These are phyloP conservation scores for Ferrisia virgata DNA, from an alignment of 2,888 invertebrate genomes.

Conservation along the genomic window DNA sequence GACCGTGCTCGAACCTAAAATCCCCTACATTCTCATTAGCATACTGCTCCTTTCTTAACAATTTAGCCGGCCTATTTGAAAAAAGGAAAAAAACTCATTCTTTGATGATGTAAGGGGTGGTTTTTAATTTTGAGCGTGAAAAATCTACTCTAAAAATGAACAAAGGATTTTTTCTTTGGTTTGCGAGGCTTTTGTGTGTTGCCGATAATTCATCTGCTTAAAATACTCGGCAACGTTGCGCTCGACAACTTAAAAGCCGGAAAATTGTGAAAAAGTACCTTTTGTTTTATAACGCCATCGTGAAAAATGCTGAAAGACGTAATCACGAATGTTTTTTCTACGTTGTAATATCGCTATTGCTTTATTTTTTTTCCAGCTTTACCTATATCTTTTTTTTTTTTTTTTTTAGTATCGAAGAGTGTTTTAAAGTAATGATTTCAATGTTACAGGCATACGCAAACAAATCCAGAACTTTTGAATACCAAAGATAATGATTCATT, in stretches of 20 bases:
- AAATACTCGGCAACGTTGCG: constrained; percentile 19
- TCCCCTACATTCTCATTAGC: constrained; percentile 24
- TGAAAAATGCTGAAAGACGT: neutral
- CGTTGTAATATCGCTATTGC: neutral
- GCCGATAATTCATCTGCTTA: constrained; percentile 17
- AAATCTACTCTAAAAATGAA: neutral
- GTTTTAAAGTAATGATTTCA: neutral
- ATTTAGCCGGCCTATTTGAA: neutral
- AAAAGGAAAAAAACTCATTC: constrained; percentile 9
- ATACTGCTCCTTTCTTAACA: neutral
- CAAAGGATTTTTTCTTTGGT: neutral
- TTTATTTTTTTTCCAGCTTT: neutral
- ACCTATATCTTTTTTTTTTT: neutral
- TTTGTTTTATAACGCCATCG: neutral
- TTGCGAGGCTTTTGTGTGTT: neutral
- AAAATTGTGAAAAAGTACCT: neutral
- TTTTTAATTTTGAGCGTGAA: constrained; percentile 16
- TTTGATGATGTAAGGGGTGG: neutral
- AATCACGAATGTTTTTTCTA: neutral
- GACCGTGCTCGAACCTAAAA: neutral
- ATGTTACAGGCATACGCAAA: constrained; percentile 66
- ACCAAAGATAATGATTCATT: constrained; percentile 69
- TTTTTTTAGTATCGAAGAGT: neutral
- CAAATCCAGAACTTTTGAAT: constrained; percentile 68
- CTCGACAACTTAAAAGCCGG: constrained; percentile 18